Base-by-base conservation (phyloP, 2,113 vertebrate genomes). In the Aviceda subcristata region DNA sequence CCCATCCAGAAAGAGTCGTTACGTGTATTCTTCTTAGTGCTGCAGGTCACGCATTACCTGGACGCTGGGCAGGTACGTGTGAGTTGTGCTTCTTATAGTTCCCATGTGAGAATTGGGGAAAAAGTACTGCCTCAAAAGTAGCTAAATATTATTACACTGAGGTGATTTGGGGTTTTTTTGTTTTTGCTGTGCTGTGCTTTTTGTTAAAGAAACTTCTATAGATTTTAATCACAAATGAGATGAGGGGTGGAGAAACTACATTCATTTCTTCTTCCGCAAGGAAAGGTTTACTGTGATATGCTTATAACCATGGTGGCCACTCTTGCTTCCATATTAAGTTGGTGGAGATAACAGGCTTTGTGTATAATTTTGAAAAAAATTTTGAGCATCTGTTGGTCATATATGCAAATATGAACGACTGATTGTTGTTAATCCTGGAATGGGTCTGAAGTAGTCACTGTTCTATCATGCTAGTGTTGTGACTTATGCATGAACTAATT, bases 1-100 rank as follows among this genome's bases (percentile, higher is more conserved):
- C 99, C 99, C 86, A 99, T 99, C 97, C 99, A 99, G 98, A 99
- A 99, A 79, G 99, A 99, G 97, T 99, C 99, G 3, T 94, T 99
- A 4, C 97, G 99, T 1, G 99, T 99, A 6, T 99, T 99, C 97
- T 99, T 99, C 98, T 92, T 99, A 63, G 99, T 99, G 11, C 98
- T 99, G 46, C 99, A 99, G 96, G 99, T 99, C 91, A 99, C 99
- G 3, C 99, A 99, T 95, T 99, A 99, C 97, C 97, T 99, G 98
- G 99, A 99, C 22, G 99, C 99, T 0, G 99, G 99, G 53, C 99
- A 99, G 99, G 99, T 99, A 55, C 3, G 97, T 79, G 50, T 1
- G 3, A 6, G 26, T 26, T 17, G 5, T 17, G 32, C 38, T 10
- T 11, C 38, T 29, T 29, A 1, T 2, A 11, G 21, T 1, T 68